Percentiles rank a stretch among this genome's conserved stretches.
Evolutionary conservation across 2,888 invertebrate genomes (phyloP).

Genomic region (Brachylomia viminalis): DNA sequence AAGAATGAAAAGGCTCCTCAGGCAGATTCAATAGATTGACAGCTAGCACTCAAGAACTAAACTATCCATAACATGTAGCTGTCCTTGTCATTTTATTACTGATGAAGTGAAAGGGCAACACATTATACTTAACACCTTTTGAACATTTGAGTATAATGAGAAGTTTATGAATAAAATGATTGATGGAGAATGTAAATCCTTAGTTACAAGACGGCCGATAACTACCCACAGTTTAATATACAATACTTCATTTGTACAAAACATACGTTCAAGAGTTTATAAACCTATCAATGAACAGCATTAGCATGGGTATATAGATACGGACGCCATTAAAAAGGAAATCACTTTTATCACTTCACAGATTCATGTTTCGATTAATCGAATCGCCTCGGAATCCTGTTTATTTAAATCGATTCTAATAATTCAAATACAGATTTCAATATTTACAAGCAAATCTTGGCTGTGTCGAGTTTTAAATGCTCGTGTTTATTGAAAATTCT

Average conservation of each 20-base stretch:
- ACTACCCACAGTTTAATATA: background rate
- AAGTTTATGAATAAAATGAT: constrained; percentile 16
- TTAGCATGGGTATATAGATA: constrained; percentile 15
- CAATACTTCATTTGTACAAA: constrained; percentile 26
- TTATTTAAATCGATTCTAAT: constrained; percentile 48
- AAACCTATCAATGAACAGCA: constrained; percentile 19
- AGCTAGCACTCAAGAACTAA: background rate
- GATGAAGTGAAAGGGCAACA: constrained; percentile 22
- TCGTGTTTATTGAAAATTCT: constrained; percentile 55
- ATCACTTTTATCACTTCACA: constrained; percentile 24
- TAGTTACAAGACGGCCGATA: background rate
- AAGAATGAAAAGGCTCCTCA: background rate
- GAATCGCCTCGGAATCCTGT: constrained; percentile 43
- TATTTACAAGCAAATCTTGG: constrained; percentile 32
- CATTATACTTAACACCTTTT: background rate
- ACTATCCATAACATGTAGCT: background rate
- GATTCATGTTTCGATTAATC: constrained; percentile 23
- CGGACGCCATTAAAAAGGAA: constrained; percentile 35
- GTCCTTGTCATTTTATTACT: constrained; percentile 14
- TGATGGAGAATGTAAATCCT: constrained; percentile 20
- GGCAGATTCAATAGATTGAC: background rate
- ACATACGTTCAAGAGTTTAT: constrained; percentile 23
- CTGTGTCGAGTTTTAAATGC: constrained; percentile 30
- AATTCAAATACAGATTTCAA: constrained; percentile 43
- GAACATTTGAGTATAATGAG: constrained; percentile 3